Evolutionary conservation across 1,140 invertebrate species (phyloP), one percentile per base, ranked within the genome.

Genomic region (Lycorma delicatula): DNA sequence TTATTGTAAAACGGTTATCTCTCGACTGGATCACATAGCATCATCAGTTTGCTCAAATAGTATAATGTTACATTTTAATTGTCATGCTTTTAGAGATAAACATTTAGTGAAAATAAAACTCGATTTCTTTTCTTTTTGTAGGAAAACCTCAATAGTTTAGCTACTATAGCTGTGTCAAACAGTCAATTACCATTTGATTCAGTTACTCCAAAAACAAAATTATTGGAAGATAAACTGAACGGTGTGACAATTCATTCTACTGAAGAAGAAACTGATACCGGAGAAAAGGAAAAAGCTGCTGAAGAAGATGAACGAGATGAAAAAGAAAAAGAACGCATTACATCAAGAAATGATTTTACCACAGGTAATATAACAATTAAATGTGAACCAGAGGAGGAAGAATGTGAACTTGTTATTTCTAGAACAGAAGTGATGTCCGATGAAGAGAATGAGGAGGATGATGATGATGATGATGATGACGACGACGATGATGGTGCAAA

Each of bases 351-450:
- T 12, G 38, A 41, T 20, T 36, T 11, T 23, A 29, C 18, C 20
- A 54, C 29, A 23, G 36, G 52, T 31, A 54, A 54, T 31, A 38
- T 54, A 12, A 54, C 29, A 9, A 54, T 54, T 23, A 54, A 54
- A 54, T 29, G 52, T 22, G 29, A 36, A 31, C n/a, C 18, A 2
- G 36, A 54, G 9, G 52, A 16, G 5, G 34, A 36, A 25, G 52
- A 54, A 22, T 6, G 23, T 18, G 52, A 54, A n/a, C n/a, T 36
- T 7, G 31, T 36, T 36, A 54, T 49, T 27, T 25, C 4, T 13
- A 25, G 46, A 25, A 34, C 31, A 22, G 54, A 55, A 22, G n/a
- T 46, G 11, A 11, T n/a, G 9, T 11, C 11, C 11, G 31, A 38
- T n/a, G 20, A 55, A 25, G 20, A 49, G 38, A 41, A 3, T 3